Base-by-base conservation (phyloP, 1,140 invertebrate species). In the Ylistrum balloti region DNA sequence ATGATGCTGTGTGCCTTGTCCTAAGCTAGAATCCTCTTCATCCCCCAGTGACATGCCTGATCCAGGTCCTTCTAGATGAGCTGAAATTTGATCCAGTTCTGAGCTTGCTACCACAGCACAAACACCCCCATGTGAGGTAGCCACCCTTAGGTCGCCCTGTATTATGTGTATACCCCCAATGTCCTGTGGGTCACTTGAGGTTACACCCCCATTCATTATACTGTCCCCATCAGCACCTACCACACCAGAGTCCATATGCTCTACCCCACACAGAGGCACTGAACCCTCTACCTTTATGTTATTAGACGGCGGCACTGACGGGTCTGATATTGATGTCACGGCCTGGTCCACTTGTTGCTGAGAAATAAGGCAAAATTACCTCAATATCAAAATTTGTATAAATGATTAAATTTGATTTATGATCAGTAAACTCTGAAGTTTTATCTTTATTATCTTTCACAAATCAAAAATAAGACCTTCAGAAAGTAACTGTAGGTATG, bases 281-380 rank as follows among this genome's bases (percentile, higher is more conserved):
- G 45, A 56, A 20, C 45, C 45, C 17, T 56, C 45, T 17, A 56
- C 45, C 20, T 56, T 56, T 56, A 56, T 56, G 45, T 56, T 56
- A 20, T 56, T 56, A 20, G 45, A 56, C 22, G 45, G 45, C 17
- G 33, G n/a, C 28, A 86, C 9, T 45, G 86, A 86, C 35, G 85
- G 85, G 2, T 89, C 48, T 22, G 88, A 89, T 41, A 89, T 89
- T 86, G 88, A 89, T 89, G 88, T 89, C 35, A 89, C 88, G 41
- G 88, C 88, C 86, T 89, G 88, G 85, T 89, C 88, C 38, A 89
- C 86, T 89, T 89, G 88, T 89, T 89, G 88, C 88, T 89, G 33
- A 33, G 41, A 89, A 32, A 28, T 38, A 38, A n/a, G n/a, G n/a
- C 35, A 38, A 38, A 38, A 7, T 38, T 38, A n/a, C n/a, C n/a